Evolutionary conservation across 2,888 invertebrate genomes (phyloP).

Genomic region (Thereva nobilitata): DNA sequence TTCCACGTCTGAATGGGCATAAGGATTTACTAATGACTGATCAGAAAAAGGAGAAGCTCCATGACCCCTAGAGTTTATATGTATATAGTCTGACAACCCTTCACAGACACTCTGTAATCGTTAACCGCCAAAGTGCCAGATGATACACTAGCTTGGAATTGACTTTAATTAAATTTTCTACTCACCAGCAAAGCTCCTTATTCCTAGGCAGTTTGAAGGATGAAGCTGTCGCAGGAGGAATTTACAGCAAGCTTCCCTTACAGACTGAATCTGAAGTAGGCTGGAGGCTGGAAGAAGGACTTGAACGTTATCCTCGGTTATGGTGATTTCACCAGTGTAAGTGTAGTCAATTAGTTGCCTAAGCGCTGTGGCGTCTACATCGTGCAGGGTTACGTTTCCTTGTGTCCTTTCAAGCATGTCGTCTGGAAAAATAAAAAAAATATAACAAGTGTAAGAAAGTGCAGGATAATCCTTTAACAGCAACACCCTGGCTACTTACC

Average conservation of each 20-base stretch:
- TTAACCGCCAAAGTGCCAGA: background rate
- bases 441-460: conserved; percentile 6
- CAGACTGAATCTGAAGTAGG: conserved; percentile 70
- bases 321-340: conserved; percentile 73
- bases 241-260: conserved; percentile 73
- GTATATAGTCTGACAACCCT: no score
- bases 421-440: conserved; percentile 47
- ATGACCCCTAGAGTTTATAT: no score
- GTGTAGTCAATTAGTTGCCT: conserved; percentile 73
- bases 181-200: conserved; percentile 67
- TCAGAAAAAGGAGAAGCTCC: no score
- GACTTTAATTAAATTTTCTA: conserved; percentile 7
- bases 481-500: conserved; percentile 49
- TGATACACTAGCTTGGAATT: background rate
- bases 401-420: conserved; percentile 58
- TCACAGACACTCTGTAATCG: no score
- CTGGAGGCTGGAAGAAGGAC: conserved; percentile 73
- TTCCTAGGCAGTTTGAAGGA: conserved; percentile 76
- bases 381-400: conserved; percentile 55
- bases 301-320: conserved; percentile 71
- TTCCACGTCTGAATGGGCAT: no score
- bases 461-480: conserved; percentile 12
- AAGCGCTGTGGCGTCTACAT: conserved; percentile 66
- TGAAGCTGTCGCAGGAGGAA: conserved; percentile 75
- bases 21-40: no score